A percentile compares a stretch with the other conserved stretches of the same genome.
These are phyloP conservation scores for Engraulis encrasicolus DNA, from an alignment of 2,113 vertebrate species.

Conservation along the genomic window DNA sequence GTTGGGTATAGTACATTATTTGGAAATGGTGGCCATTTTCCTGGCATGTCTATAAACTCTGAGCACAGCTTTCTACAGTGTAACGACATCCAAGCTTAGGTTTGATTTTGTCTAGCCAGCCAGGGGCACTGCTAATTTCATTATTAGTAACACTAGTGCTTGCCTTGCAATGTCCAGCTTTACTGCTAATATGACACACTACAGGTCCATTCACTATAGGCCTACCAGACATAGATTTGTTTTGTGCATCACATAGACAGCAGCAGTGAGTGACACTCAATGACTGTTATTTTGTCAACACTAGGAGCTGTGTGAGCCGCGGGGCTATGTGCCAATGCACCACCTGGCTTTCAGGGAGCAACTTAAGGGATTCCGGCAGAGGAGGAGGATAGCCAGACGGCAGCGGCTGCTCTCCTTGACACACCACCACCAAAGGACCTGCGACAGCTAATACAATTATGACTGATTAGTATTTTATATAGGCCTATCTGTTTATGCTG, in stretches of 20 bases:
- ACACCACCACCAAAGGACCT: slow-evolving; percentile 25
- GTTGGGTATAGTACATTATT: no score
- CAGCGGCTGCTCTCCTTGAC: slow-evolving; percentile 37
- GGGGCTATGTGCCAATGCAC: slow-evolving; percentile 58
- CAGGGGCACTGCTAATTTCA: no score
- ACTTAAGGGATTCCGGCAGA: slow-evolving; percentile 43
- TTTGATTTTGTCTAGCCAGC: no score
- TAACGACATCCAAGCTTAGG: no score
- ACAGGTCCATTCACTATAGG: neutral
- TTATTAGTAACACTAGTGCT: no score
- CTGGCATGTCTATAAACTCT: no score
- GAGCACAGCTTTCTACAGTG: neutral
- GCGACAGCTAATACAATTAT: neutral
- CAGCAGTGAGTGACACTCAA: no score
- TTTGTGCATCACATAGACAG: neutral
- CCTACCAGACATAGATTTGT: no score
- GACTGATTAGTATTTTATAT: neutral
- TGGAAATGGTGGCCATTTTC: no score
- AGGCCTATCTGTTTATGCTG: no score
- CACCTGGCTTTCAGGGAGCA: slow-evolving; percentile 55
- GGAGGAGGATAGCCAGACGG: slow-evolving; percentile 4
- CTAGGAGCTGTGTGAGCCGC: slow-evolving; percentile 62
- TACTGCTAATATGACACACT: neutral
- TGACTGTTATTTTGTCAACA: neutral
- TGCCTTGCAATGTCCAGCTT: no score